Conservation (phyloP, 2,797 vertebrate genomes). For the Channa striata region DNA sequence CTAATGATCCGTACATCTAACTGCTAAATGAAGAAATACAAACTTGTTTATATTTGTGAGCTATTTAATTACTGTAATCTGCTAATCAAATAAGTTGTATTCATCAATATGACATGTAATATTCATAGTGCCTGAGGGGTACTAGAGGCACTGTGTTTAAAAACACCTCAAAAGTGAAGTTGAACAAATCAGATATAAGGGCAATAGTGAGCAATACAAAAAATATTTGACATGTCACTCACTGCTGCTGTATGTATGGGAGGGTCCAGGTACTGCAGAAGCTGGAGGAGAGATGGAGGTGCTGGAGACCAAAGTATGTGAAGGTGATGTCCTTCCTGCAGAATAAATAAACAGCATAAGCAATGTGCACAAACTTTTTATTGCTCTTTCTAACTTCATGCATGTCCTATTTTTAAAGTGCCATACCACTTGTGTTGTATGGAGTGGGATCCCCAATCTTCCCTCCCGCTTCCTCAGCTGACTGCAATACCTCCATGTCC, state of each 20-base stretch:
- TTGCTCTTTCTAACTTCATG: neutral
- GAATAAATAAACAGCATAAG: conserved; percentile 28
- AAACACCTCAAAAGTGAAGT: too few relatives aligned
- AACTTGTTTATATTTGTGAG: conserved; percentile 11
- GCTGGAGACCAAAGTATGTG: conserved; percentile 24
- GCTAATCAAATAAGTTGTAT: conserved; percentile 18
- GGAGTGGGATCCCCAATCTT: conserved; percentile 72
- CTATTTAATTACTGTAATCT: conserved; percentile 27
- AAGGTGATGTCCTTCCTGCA: conserved; percentile 46
- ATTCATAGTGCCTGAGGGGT: conserved; percentile 10
- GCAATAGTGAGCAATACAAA: neutral
- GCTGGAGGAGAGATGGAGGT: conserved; percentile 24
- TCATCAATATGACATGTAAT: conserved; percentile 28
- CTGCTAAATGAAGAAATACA: conserved; percentile 23
- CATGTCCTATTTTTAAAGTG: conserved; percentile 14
- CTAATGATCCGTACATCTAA: neutral
- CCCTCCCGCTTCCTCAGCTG: conserved; percentile 63
- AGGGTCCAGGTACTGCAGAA: conserved; percentile 53
- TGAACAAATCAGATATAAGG: too few relatives aligned
- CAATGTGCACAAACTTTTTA: neutral
- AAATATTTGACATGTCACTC: conserved; percentile 33
- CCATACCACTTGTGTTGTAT: conserved; percentile 49
- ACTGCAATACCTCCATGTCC: conserved; percentile 70
- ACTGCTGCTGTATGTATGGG: conserved; percentile 50
- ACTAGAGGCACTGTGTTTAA: conserved; percentile 1